Base-by-base conservation (phyloP, 2,888 invertebrate genomes). In the Lissocephala sabroskyi region DNA sequence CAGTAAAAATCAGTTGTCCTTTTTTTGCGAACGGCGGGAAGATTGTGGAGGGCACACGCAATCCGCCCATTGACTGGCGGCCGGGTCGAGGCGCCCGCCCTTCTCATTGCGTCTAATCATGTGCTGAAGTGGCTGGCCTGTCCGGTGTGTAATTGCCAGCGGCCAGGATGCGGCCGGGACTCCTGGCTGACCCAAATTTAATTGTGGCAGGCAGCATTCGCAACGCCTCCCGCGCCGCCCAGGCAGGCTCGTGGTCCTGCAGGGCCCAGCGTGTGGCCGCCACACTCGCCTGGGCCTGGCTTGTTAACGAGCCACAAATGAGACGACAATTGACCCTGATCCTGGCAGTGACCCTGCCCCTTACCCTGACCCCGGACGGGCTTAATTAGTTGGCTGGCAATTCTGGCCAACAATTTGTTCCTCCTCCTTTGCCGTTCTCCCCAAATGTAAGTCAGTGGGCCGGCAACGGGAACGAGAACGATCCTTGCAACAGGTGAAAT, bases 401-500 rank as follows among this genome's bases (percentile, higher is more conserved):
- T 23, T 23, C 23, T 7, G 7, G 4, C 23, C 23, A 5, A 23
- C 3, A 23, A 23, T 23, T 23, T 3, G 4, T 23, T 23, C 23
- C 7, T 23, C 3, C 4, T 5, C 23, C 7, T 23, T 23, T 23
- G 23, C 7, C 23, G 4, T 23, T 23, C 7, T 3, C 4, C 23
- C 7, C 75, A 79, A 79, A 80, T 81, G 78, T 81, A 79, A 80
- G 80, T 80, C 79, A 80, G 81, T 80, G 76, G 81, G 80, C 81
- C 81, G 81, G 79, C 13, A 32, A 9, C 35, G 17, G 30, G 49
- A n/a, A n/a, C n/a, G n/a, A n/a, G n/a, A n/a, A n/a, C n/a, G n/a
- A n/a, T n/a, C n/a, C n/a, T n/a, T n/a, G n/a, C 74, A 80, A 80
- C 80, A 80, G 80, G 80, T 80, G 80, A 80, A 80, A 79, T 80